Conservation (phyloP, 1,140 invertebrate genomes). For the Drosophila pseudoobscura region DNA sequence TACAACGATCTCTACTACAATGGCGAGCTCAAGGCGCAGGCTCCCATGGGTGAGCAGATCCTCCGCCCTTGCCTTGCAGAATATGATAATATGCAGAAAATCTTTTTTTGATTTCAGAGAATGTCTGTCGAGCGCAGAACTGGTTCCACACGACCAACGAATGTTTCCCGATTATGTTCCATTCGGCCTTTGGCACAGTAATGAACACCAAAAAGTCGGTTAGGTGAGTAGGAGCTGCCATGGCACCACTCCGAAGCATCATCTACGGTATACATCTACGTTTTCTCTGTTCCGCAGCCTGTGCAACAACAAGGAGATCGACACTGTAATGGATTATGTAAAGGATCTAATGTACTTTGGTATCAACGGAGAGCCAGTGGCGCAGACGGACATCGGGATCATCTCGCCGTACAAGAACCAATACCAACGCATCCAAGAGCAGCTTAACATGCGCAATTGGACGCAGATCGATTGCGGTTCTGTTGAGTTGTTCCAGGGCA, state of each 20-base stretch:
- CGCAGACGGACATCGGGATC: slow-evolving; percentile 89
- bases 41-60: slow-evolving; percentile 36
- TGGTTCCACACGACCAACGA: slow-evolving; percentile 82
- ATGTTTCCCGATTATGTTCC: slow-evolving; percentile 87
- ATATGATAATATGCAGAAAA: neutral
- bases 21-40: slow-evolving; percentile 84
- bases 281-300: slow-evolving; percentile 31
- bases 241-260: too few relatives aligned
- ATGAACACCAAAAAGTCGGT: slow-evolving; percentile 56
- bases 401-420: slow-evolving; percentile 93
- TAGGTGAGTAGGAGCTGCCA: slow-evolving; percentile 40
- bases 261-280: neutral
- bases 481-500: slow-evolving; percentile 94
- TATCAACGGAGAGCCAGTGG: slow-evolving; percentile 83
- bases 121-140: slow-evolving; percentile 56
- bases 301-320: slow-evolving; percentile 85
- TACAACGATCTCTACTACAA: slow-evolving; percentile 88
- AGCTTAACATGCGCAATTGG: slow-evolving; percentile 67
- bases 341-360: slow-evolving; percentile 83
- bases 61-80: too few relatives aligned
- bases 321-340: slow-evolving; percentile 85
- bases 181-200: slow-evolving; percentile 85
- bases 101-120: slow-evolving; percentile 21
- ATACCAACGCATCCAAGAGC: slow-evolving; percentile 85
- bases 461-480: slow-evolving; percentile 89